phyloP scores from a whole-genome alignment of 2,888 invertebrate genomes.

The Noctua pronuba region DNA sequence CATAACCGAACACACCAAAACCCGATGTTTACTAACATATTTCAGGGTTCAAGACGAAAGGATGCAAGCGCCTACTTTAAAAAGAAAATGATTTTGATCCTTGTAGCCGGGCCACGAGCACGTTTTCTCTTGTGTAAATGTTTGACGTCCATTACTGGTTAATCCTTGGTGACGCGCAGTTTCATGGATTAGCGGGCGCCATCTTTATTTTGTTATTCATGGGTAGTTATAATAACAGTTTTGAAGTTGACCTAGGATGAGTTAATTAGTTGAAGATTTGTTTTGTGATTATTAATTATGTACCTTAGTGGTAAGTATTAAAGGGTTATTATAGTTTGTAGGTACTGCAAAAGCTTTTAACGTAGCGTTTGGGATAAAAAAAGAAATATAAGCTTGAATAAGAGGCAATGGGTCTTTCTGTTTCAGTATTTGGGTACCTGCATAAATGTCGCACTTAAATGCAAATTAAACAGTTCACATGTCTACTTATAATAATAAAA shows the following conservation, averaged over 20 bases:
- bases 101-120: constrained; percentile 74
- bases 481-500: background rate
- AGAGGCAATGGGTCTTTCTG: background rate
- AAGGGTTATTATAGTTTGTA: background rate
- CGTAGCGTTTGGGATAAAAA: background rate
- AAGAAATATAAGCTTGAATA: background rate
- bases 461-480: background rate
- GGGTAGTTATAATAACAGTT: constrained; percentile 21
- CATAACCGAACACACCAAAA: constrained; percentile 7
- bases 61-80: constrained; percentile 61
- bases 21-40: constrained; percentile 46
- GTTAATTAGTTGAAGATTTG: constrained; percentile 40
- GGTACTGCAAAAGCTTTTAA: background rate
- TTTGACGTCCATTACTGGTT: constrained; percentile 86
- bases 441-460: background rate
- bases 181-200: constrained; percentile 78
- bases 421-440: background rate
- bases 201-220: constrained; percentile 59
- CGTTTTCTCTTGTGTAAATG: constrained; percentile 79
- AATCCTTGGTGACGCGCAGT: constrained; percentile 76
- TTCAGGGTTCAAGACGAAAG: constrained; percentile 47
- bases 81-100: constrained; percentile 83
- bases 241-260: constrained; percentile 36
- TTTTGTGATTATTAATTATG: constrained; percentile 23
- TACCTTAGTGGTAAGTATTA: background rate